Conservation (phyloP, 2,797 vertebrate species). For the Poeciliopsis turneri region DNA sequence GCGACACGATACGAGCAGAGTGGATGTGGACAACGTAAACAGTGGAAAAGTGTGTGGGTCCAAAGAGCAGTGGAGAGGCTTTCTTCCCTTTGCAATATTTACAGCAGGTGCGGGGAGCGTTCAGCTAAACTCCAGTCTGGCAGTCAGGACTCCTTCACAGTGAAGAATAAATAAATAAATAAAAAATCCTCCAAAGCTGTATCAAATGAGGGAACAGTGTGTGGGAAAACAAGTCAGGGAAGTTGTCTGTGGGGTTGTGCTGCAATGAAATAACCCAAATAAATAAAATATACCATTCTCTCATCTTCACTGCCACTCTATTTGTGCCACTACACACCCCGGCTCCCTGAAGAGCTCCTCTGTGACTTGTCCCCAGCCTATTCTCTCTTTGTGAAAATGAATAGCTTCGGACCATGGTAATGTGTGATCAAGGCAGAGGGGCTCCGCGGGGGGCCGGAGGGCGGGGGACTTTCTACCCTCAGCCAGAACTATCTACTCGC, state of each 20-base stretch:
- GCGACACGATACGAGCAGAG: slow-evolving; percentile 29
- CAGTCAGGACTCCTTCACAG: slow-evolving; percentile 29
- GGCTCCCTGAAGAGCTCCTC: slow-evolving; percentile 58
- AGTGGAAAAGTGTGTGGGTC: slow-evolving; percentile 51
- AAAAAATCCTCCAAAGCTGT: slow-evolving; percentile 34
- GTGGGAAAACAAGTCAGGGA: slow-evolving; percentile 24
- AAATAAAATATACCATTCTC: slow-evolving; percentile 48
- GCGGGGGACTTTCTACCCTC: slow-evolving; percentile 66
- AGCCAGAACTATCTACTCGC: slow-evolving; percentile 72
- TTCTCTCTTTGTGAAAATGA: slow-evolving; percentile 65
- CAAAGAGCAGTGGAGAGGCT: slow-evolving; percentile 57
- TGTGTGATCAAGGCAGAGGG: slow-evolving; percentile 50
- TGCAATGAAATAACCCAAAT: slow-evolving; percentile 32
- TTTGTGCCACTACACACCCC: slow-evolving; percentile 41
- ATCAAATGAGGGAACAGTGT: slow-evolving; percentile 36
- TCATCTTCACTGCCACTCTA: slow-evolving; percentile 27
- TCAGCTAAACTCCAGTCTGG: slow-evolving; percentile 51
- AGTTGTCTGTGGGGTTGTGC: slow-evolving; percentile 22
- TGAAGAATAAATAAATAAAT: slow-evolving; percentile 26
- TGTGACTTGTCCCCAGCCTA: slow-evolving; percentile 37
- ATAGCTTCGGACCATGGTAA: slow-evolving; percentile 50
- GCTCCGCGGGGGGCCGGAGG: slow-evolving; percentile 28
- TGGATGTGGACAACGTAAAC: slow-evolving; percentile 38
- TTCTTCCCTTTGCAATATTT: slow-evolving; percentile 51
- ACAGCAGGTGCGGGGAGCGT: slow-evolving; percentile 47